These are phyloP conservation scores for Diaphora mendica DNA, from an alignment of 2,888 invertebrate species.

Conservation along the genomic window DNA sequence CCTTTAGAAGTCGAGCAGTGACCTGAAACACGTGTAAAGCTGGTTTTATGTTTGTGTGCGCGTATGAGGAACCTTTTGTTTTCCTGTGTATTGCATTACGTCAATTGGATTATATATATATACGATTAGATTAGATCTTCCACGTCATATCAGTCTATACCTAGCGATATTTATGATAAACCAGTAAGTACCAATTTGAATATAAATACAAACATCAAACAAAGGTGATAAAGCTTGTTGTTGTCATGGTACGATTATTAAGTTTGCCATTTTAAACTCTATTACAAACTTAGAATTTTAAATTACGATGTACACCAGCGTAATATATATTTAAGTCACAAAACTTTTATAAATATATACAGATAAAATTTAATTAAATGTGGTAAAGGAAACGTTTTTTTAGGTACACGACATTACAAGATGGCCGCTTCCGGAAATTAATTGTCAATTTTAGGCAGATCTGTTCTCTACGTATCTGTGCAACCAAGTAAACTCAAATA, in stretches of 20 bases:
- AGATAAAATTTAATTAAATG: background rate
- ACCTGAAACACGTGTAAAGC: background rate
- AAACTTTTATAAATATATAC: background rate
- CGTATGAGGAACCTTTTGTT: constrained; percentile 6
- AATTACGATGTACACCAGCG: background rate
- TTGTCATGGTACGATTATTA: background rate
- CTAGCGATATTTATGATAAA: constrained; percentile 22
- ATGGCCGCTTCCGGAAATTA: constrained; percentile 2
- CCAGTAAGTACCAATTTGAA: constrained; percentile 10
- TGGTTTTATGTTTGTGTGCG: background rate
- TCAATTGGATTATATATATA: constrained; percentile 28
- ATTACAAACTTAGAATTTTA: background rate
- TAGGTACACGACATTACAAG: background rate
- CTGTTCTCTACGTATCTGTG: background rate
- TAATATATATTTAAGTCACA: background rate
- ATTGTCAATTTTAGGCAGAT: background rate
- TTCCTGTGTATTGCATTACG: constrained; percentile 26
- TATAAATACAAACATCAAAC: constrained; percentile 9
- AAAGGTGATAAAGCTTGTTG: background rate
- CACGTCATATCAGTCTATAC: constrained; percentile 26
- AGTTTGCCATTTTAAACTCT: background rate
- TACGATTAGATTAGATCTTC: constrained; percentile 38
- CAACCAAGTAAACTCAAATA: background rate
- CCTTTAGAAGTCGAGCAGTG: background rate
- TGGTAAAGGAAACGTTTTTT: background rate